Base-by-base conservation (phyloP, 2,797 vertebrate genomes). In the Pitangus sulphuratus region DNA sequence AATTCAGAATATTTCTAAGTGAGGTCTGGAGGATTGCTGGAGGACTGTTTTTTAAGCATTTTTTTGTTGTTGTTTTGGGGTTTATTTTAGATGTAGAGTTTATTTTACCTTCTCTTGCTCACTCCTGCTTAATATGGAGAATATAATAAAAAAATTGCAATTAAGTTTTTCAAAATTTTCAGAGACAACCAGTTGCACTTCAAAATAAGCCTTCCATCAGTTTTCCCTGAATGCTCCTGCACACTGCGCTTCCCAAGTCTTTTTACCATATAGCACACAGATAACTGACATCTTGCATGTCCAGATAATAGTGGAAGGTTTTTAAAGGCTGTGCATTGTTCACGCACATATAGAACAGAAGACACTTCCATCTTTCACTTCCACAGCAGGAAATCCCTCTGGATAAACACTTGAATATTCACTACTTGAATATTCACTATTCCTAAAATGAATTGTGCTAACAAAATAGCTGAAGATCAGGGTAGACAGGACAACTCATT, bases 21-120 rank as follows among this genome's bases (percentile, higher is more conserved):
- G 33, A 56, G 0, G 4, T 74, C 70, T 51, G 14, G 16, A 22
- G 24, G 6, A 74, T 37, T 81, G 60, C 51, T 60, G 48, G 28
- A 68, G 17, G 13, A 8, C 4, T 54, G 6, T 4, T 39, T 39
- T 76, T 75, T 30, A 47, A 20, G 10, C 3, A 0, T 0, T 5
- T 42, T 68, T 8, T 8, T 8, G 14, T 9, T 18, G 8, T 60
- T 58, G 35, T 12, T 39, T 58, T 8, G 22, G 45, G 45, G 12
- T 25, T 14, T 17, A 25, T 21, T 33, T 24, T 24, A 28, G 5
- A 68, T 50, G 9, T 18, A 58, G 5, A 62, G 12, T 45, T 8
- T 24, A 51, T 82, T 84, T 83, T 54, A 85, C 6, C 33, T 76
- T 9, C 22, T 50, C 9, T 85, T 78, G 30, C 31, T 79, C 66